phyloP scores from a whole-genome alignment of 2,797 vertebrate species.

The Mormyrus proboscirostris region DNA sequence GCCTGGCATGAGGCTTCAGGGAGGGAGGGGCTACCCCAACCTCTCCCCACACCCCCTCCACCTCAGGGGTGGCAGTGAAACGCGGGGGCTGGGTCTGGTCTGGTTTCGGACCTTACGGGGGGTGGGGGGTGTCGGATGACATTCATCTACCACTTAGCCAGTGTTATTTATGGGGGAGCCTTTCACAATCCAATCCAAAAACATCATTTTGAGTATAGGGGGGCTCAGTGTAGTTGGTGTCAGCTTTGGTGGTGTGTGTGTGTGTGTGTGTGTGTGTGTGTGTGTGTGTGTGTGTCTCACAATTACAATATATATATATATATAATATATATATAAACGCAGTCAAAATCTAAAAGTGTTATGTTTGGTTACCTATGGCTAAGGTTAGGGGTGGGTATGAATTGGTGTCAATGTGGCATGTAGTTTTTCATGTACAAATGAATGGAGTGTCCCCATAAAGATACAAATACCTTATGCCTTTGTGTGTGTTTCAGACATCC shows the following conservation, averaged over 20 bases:
- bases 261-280: neutral
- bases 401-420: neutral
- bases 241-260: neutral
- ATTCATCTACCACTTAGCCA: neutral
- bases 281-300: too few species aligned
- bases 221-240: neutral
- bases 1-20: slow-evolving; percentile 24
- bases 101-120: neutral
- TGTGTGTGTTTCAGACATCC: neutral
- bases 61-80: neutral
- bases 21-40: neutral
- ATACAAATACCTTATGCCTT: neutral
- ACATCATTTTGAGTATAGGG: neutral
- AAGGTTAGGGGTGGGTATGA: neutral
- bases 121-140: neutral
- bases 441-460: neutral
- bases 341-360: neutral
- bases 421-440: neutral
- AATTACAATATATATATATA: too few species aligned
- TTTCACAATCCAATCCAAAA: neutral
- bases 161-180: neutral
- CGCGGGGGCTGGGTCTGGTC: neutral
- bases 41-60: neutral
- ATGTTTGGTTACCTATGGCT: neutral
- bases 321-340: too few species aligned